Evolutionary conservation across 2,888 invertebrate species (phyloP).

Genomic region (Ernsta delagoae): DNA sequence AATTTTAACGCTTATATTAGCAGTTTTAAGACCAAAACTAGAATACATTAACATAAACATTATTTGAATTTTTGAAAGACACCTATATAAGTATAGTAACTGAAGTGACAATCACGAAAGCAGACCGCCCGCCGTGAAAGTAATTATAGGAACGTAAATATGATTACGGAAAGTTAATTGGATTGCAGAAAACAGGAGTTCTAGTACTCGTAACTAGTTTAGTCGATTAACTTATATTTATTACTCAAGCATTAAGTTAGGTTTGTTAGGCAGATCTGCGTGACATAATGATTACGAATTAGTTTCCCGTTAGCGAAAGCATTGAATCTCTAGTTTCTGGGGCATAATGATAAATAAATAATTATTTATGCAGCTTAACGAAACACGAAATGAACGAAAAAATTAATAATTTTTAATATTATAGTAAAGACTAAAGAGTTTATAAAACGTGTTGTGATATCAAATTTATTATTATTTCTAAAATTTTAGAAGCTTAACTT

Average conservation of each 20-base stretch:
- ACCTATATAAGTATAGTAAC: not conserved
- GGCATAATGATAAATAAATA: not conserved
- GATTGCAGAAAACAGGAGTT: slow-evolving; percentile 7
- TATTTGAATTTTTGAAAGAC: not conserved
- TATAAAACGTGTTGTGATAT: no score
- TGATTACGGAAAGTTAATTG: slow-evolving; percentile 3
- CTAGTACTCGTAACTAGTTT: not conserved
- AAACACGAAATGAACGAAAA: no score
- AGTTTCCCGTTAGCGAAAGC: not conserved
- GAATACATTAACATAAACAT: no score
- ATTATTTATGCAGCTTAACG: not conserved
- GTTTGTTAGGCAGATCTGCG: slow-evolving; percentile 1
- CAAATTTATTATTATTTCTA: no score
- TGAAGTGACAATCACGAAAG: not conserved
- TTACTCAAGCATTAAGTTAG: not conserved
- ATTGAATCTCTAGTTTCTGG: not conserved
- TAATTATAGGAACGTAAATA: slow-evolving; percentile 3
- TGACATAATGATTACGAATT: not conserved
- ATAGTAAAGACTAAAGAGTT: no score
- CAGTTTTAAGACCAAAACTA: no score
- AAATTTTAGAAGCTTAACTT: no score
- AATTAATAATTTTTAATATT: not conserved
- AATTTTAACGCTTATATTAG: no score
- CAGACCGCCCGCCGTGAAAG: slow-evolving; percentile 3
- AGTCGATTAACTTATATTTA: not conserved